Evolutionary conservation across 2,888 invertebrate species (phyloP), one percentile per base, ranked within the genome.

Genomic region (Eudemis profundana): DNA sequence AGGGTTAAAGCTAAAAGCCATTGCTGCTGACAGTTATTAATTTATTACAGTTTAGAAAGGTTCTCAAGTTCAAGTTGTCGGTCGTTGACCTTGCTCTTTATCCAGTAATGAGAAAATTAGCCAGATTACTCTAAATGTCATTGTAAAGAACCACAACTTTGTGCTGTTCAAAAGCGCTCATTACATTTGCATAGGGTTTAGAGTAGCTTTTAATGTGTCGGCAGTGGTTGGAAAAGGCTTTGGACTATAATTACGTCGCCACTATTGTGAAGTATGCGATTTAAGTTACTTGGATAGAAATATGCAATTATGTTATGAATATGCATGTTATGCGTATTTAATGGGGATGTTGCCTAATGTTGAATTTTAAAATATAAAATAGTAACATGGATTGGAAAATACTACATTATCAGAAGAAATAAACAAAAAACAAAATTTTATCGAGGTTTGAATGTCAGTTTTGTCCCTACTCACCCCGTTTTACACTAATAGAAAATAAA

Each of bases 61-160:
- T 14, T 8, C 17, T n/a, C 42, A 56, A 56, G 56, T 56, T 56
- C 56, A 56, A 44, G 19, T 56, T 27, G 23, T 8, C 40, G 38
- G 15, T 33, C 19, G 15, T 10, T 36, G 17, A 46, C 62, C 62
- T 62, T 62, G 62, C 14, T 47, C 44, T 57, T 46, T 33, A 57
- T 53, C 8, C 8, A 38, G 46, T 62, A 54, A 54, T 54, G 38
- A 54, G 38, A 23, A 54, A 62, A 62, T 62, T 61, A 46, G 15
- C 23, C 15, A 40, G 46, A 54, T 54, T 46, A 53, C 29, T 44
- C 33, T n/a, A 54, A 54, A 54, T 62, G 36, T 62, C 46, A 54
- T 54, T 53, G 51, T 54, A 27, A 3, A 54, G 3, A 44, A 36
- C 51, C 44, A 44, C 17, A 17, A 42, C 4, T 3, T 4, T 21